Evolutionary conservation across 2,888 invertebrate genomes (phyloP), one percentile per base, ranked within the genome.

Genomic region (Myathropa florea): DNA sequence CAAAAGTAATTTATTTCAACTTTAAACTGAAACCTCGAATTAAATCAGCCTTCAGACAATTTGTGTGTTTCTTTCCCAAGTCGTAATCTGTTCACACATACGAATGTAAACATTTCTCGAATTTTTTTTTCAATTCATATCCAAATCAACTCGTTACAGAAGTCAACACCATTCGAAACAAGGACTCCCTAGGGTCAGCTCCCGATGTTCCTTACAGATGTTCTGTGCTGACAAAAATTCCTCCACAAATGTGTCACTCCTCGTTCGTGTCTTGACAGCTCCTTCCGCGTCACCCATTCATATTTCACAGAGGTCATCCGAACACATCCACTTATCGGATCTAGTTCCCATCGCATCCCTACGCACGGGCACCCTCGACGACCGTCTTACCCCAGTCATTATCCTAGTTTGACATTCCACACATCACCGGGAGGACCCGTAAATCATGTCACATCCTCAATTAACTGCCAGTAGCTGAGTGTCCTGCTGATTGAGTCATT

Each of bases 381-480:
- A 0, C 57, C 14, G 57, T 14, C 57, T 57, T 12, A 24, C 60
- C 1, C 7, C 18, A 46, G 53, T 75, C 70, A 78, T 86, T 86
- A 86, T 86, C 82, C 70, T 55, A 24, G 3, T 65, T 61, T 67
- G 55, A 70, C 79, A 86, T 86, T 83, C 83, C 79, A 83, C 85
- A 68, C 60, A 60, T 83, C 86, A 79, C 9, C 83, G 70, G 65
- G 39, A 14, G 39, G 36, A 14, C 30, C 57, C 23, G 55, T 86
- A 86, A 86, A 86, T 86, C 86, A 78, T 55, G 73, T 77, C 68
- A 57, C 83, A 82, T 86, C 83, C 86, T 86, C 82, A 85, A 81
- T 85, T 86, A 83, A 73, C 73, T 72, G 64, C 86, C 83, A 86
- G 75, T 65, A 75, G 60, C 85, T 21, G 26, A 63, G 70, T 26